Evolutionary conservation across 2,113 vertebrate genomes (phyloP).

Genomic region (Etheostoma spectabile): DNA sequence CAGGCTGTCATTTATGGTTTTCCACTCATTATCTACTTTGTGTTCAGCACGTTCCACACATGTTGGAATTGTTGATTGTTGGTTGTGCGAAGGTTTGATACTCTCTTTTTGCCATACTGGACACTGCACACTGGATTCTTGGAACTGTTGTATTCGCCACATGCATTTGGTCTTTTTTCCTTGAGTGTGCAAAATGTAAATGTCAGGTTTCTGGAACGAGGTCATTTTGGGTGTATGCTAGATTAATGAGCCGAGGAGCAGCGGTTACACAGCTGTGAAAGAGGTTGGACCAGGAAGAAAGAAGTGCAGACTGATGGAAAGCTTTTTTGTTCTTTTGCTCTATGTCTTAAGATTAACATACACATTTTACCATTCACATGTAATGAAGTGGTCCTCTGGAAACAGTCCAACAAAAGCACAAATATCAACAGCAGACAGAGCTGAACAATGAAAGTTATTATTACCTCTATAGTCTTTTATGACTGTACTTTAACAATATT

Average conservation of each 20-base stretch:
- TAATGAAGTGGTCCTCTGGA: not conserved
- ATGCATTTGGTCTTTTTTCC: not conserved
- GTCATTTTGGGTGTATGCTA: not conserved
- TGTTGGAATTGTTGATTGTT: slow-evolving; percentile 3
- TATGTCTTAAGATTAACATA: not conserved
- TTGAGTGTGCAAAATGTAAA: not conserved
- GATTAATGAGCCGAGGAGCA: not conserved
- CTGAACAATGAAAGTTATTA: not conserved
- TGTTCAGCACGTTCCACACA: not conserved
- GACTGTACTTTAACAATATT: not conserved
- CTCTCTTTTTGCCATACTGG: not conserved
- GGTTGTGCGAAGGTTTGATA: not conserved
- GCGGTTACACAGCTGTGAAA: not conserved
- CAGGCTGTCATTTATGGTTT: slow-evolving; percentile 7
- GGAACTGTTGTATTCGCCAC: not conserved
- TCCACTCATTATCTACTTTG: not conserved
- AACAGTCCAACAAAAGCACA: not conserved
- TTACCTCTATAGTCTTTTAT: not conserved
- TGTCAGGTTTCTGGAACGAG: not conserved
- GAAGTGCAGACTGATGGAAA: not conserved
- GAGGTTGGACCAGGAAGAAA: not conserved
- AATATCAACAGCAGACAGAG: not conserved
- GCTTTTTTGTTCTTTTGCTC: not conserved
- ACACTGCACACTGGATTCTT: not conserved
- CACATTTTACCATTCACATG: not conserved